Evolutionary conservation across 2,888 invertebrate genomes (phyloP), one percentile per base, ranked within the genome.

Genomic region (Lycophotia porphyrea): DNA sequence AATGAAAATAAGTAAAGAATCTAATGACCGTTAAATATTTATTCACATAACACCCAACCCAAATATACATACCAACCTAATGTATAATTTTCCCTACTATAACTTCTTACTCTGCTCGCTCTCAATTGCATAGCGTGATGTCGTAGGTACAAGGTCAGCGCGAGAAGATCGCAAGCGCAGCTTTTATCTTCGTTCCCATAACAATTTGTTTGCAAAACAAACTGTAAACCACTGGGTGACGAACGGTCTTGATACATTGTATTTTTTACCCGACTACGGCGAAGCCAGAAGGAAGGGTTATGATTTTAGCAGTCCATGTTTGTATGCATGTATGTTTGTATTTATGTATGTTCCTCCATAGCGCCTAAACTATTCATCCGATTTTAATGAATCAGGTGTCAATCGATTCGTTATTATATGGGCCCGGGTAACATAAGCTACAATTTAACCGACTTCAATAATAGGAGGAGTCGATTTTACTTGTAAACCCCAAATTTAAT

Each of bases 131-230:
- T 27, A 77, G 77, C 74, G 60, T 65, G 67, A 70, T 68, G 78
- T 80, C 72, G 84, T 39, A 21, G 65, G 52, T 44, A 71, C 85
- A 88, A 87, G 87, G 87, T 82, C 84, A 55, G 21, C 27, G 60
- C 64, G 82, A 69, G 84, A 80, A 69, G 63, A 81, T 76, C 81
- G 81, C 76, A 78, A 72, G 72, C 73, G 74, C 76, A 64, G 55
- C 84, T 81, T 84, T 86, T 82, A 85, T 80, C 73, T 65, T 69
- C 60, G 85, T 88, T 89, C 89, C 81, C 88, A 88, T 83, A 87
- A 88, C 88, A 77, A 89, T 89, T 89, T 88, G 85, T 82, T 89
- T 82, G 88, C 83, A 88, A 88, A 87, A 85, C 82, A 73, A 83
- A 85, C 81, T 81, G 67, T 81, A 71, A 61, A 36, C 55, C 27